phyloP scores from a whole-genome alignment of 2,797 vertebrate species.

The Australoheros facetus region DNA sequence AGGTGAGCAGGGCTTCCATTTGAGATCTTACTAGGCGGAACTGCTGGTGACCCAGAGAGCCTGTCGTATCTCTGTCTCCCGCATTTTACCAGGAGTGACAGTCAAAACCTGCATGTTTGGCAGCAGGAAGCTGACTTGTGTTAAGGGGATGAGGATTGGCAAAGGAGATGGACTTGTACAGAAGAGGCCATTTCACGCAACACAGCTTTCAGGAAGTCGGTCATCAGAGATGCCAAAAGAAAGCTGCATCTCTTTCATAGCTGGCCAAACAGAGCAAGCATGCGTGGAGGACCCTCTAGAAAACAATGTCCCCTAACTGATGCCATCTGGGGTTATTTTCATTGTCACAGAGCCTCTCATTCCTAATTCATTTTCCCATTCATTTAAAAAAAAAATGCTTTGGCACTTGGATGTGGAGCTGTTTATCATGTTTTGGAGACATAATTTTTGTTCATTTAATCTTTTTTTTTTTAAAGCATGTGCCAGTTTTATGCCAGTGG shows the following conservation, averaged over 20 bases:
- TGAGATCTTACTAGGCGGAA: slow-evolving; percentile 17
- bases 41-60: slow-evolving; percentile 32
- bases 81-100: slow-evolving; percentile 50
- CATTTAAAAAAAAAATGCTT: slow-evolving; percentile 37
- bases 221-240: slow-evolving; percentile 71
- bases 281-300: slow-evolving; percentile 65
- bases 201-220: slow-evolving; percentile 71
- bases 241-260: slow-evolving; percentile 73
- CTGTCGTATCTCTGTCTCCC: slow-evolving; percentile 6
- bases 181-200: slow-evolving; percentile 78
- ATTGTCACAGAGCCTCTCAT: slow-evolving; percentile 45
- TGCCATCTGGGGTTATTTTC: slow-evolving; percentile 69
- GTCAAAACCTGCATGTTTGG: slow-evolving; percentile 33
- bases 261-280: slow-evolving; percentile 70
- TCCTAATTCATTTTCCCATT: slow-evolving; percentile 55
- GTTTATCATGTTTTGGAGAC: slow-evolving; percentile 21
- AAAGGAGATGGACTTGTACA: slow-evolving; percentile 58
- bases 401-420: slow-evolving; percentile 1
- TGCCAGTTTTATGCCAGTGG: slow-evolving; percentile 11
- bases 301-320: slow-evolving; percentile 77
- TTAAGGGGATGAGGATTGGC: slow-evolving; percentile 57
- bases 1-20: slow-evolving; percentile 26
- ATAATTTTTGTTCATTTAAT: slow-evolving; percentile 31
- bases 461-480: background rate
- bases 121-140: slow-evolving; percentile 42